phyloP scores from a whole-genome alignment of 2,113 vertebrate species.

The Oncorhynchus gorbuscha region DNA sequence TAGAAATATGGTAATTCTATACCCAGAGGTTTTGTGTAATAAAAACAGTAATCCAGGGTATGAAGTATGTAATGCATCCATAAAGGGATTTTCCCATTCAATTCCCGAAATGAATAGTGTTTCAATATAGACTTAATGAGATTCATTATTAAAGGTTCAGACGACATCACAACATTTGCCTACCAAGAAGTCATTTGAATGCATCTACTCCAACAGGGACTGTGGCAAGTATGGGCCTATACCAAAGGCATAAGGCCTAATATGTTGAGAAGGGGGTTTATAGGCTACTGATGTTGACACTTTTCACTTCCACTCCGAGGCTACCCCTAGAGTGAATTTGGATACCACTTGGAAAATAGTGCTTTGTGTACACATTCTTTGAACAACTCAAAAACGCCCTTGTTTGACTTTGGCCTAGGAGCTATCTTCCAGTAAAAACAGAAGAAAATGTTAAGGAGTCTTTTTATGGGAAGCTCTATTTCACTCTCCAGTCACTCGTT shows the following conservation, averaged over 20 bases:
- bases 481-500: slow-evolving; percentile 98
- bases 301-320: too few species aligned
- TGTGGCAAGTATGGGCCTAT: neutral
- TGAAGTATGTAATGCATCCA: slow-evolving; percentile 23
- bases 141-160: neutral
- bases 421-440: slow-evolving; percentile 25
- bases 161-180: neutral
- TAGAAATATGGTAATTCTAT: slow-evolving; percentile 35
- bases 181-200: neutral
- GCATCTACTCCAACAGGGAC: too few species aligned
- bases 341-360: neutral
- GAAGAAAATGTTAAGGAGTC: slow-evolving; percentile 37
- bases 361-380: neutral
- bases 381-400: neutral
- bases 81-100: slow-evolving; percentile 23
- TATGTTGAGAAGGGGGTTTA: neutral
- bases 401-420: neutral
- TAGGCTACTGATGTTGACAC: slow-evolving; percentile 70
- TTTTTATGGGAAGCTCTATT: slow-evolving; percentile 94
- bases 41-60: slow-evolving; percentile 41
- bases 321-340: neutral
- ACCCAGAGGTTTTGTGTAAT: slow-evolving; percentile 45
- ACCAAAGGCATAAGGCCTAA: neutral
- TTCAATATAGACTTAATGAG: neutral
- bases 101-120: slow-evolving; percentile 14